These are phyloP conservation scores for Anseranas semipalmata DNA, from an alignment of 2,113 vertebrate genomes.

Conservation along the genomic window DNA sequence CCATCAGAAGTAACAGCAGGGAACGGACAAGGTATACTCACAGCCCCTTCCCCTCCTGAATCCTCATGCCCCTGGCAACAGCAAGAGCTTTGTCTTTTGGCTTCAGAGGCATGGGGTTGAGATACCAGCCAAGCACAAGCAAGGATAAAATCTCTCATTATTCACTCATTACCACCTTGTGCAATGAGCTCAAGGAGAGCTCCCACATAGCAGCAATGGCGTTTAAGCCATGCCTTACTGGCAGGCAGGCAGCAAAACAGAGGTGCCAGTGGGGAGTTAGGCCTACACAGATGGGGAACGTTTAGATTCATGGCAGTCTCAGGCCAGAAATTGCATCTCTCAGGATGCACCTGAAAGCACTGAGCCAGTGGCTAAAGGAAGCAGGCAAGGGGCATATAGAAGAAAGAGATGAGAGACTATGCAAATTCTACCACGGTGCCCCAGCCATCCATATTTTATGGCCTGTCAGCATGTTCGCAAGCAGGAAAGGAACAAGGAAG, in stretches of 20 bases:
- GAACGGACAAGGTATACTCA: not conserved
- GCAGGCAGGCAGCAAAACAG: not conserved
- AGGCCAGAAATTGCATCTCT: not conserved
- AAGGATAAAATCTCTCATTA: not conserved
- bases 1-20: not conserved
- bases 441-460: not conserved
- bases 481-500: not conserved
- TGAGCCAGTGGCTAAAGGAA: not conserved
- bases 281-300: not conserved
- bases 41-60: not conserved
- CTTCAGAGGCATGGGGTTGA: not conserved
- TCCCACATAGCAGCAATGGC: not conserved
- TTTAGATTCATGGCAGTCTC: not conserved
- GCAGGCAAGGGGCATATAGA: not conserved
- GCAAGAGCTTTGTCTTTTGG: not conserved
- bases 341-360: not conserved
- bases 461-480: not conserved
- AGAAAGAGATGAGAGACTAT: not conserved
- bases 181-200: not conserved
- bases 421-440: not conserved
- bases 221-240: rapidly evolving
- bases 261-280: not conserved
- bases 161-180: not conserved
- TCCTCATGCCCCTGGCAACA: not conserved
- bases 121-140: not conserved